Evolutionary conservation across 2,797 vertebrate species (phyloP), one percentile per base, ranked within the genome.

Genomic region (Botia kubotai): DNA sequence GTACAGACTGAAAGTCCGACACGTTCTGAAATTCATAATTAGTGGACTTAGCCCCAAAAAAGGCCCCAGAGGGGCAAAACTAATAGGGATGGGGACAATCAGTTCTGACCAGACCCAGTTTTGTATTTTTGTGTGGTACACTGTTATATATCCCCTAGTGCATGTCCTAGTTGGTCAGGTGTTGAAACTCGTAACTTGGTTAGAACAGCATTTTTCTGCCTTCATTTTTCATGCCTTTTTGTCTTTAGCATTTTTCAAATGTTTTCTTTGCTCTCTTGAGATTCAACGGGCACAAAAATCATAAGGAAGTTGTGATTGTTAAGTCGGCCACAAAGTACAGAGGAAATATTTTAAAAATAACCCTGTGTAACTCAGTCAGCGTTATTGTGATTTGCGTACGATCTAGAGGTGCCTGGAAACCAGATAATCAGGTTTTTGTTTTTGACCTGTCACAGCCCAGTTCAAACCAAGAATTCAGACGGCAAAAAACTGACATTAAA

Each of bases 261-360:
- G 36, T 60, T 63, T 48, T 36, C 23, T 53, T 57, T 67, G 48
- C 39, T 66, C 55, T 26, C 50, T 0, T 29, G 29, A 19, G 26
- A 66, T 60, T 33, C 3, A 3, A 48, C n/a, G 48, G 16, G 17
- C 14, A 55, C 43, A 36, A 70, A 82, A 72, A 72, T 58, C 23
- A 17, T 29, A 62, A 73, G 75, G 75, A 78, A 77, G 52, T 68
- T 57, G 26, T 76, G 36, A 72, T 23, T 57, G 78, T 72, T 23
- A 57, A 71, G 17, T 55, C 26, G 23, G 29, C 66, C 80, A 58
- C 74, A 77, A 82, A 77, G 68, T 33, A 63, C n/a, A 65, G 23
- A 76, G 73, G 21, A 71, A 75, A 65, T 23, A 58, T 82, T 77
- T 75, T 12, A 48, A 77, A 82, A 77, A 76, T 72, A 71, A 75